Percentiles rank a stretch among this genome's conserved stretches.
Conservation (phyloP, 2,888 invertebrate species). For the Acanthosepion pharaonis region DNA sequence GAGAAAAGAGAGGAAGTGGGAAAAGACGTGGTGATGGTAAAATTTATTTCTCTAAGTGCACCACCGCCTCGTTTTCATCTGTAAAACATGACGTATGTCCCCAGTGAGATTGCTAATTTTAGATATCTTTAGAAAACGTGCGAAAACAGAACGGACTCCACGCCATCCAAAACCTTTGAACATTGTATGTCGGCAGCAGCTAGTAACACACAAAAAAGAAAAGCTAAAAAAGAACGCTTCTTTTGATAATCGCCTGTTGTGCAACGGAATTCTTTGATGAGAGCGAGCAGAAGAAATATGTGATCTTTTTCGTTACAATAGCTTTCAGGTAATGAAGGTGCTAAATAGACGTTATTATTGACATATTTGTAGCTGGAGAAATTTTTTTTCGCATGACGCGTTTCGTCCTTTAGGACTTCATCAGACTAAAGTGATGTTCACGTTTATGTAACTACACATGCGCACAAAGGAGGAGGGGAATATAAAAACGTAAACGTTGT, state of each 20-base stretch:
- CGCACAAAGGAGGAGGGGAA: no score
- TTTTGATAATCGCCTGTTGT: neutral
- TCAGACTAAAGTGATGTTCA: no score
- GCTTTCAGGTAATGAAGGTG: neutral
- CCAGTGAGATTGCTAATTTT: neutral
- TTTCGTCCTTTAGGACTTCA: no score
- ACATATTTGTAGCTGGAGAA: neutral
- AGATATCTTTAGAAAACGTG: neutral
- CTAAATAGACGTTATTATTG: neutral
- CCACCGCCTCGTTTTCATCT: neutral
- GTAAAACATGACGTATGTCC: neutral
- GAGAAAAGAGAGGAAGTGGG: neutral
- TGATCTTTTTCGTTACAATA: neutral
- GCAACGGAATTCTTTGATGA: neutral
- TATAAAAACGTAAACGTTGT: no score
- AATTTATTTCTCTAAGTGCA: neutral
- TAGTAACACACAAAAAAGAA: neutral
- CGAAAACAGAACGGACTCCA: neutral
- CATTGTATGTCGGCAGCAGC: neutral
- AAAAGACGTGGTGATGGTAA: neutral
- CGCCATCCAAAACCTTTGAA: slow-evolving; percentile 33
- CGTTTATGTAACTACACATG: no score
- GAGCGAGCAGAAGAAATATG: neutral
- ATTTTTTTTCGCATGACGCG: no score
- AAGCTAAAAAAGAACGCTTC: neutral